phyloP scores from a whole-genome alignment of 1,140 invertebrate genomes.

The Palaemon carinicauda region DNA sequence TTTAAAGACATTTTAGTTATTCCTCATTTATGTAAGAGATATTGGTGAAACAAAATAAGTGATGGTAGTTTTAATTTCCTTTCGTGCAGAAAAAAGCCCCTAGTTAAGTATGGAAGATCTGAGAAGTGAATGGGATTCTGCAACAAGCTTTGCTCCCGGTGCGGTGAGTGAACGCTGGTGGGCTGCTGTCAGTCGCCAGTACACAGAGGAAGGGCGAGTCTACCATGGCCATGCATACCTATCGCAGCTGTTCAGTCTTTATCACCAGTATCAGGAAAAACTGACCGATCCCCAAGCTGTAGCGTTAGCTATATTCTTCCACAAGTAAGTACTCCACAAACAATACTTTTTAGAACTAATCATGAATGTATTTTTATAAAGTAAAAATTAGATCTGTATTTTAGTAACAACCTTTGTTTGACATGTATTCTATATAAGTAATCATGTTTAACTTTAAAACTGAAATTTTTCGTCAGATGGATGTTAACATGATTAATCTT shows the following conservation, averaged over 20 bases:
- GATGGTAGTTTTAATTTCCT: too few relatives aligned
- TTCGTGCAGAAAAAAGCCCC: too few relatives aligned
- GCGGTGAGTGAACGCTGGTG: constrained; percentile 44
- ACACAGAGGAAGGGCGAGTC: constrained; percentile 37
- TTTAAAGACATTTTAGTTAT: too few relatives aligned
- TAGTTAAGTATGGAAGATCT: constrained; percentile 22
- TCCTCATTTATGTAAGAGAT: too few relatives aligned
- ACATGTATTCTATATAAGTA: too few relatives aligned
- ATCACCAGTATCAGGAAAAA: constrained; percentile 39
- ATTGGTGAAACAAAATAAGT: too few relatives aligned
- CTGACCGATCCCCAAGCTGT: constrained; percentile 35
- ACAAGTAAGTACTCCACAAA: constrained; percentile 11
- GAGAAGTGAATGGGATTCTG: constrained; percentile 39
- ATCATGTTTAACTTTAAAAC: too few relatives aligned
- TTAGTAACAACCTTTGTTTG: too few relatives aligned
- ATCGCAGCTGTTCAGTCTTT: constrained; percentile 24
- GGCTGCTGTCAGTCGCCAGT: constrained; percentile 20
- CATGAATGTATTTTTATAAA: too few relatives aligned
- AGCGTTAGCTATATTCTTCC: constrained; percentile 47
- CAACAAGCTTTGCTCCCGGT: constrained; percentile 38
- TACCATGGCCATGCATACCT: constrained; percentile 38
- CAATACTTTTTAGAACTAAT: neutral
- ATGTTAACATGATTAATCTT: too few relatives aligned
- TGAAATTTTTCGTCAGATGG: too few relatives aligned
- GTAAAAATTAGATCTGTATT: too few relatives aligned